A percentile compares a stretch with the other conserved stretches of the same genome.
phyloP scores from a whole-genome alignment of 2,888 invertebrate genomes.

The Scaptomyza tumidula region DNA sequence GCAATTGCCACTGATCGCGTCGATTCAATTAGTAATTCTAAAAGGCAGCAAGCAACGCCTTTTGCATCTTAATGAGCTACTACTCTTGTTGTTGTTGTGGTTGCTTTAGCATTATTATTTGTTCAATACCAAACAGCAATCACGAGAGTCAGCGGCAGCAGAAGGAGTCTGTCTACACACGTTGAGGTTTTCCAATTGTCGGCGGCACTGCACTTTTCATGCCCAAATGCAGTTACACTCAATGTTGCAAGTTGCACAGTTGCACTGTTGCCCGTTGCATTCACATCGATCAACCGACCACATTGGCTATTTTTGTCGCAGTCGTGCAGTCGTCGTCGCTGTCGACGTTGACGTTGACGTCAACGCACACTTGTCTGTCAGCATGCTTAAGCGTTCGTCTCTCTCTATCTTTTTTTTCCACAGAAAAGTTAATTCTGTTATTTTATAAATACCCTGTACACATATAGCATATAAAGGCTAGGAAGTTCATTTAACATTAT shows the following conservation, averaged over 20 bases:
- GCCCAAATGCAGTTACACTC: conserved; percentile 64
- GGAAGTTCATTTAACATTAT: no score
- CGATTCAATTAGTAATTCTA: conserved; percentile 84
- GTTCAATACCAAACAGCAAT: conserved; percentile 59
- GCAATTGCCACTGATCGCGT: conserved; percentile 82
- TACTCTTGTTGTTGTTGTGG: conserved; percentile 21
- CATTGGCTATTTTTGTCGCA: conserved; percentile 66
- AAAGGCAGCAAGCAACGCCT: conserved; percentile 82
- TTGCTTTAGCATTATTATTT: conserved; percentile 61
- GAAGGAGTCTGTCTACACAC: conserved; percentile 1
- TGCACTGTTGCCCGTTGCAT: conserved; percentile 6
- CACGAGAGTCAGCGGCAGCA: conserved; percentile 23
- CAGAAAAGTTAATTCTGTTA: conserved; percentile 67
- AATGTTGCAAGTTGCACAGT: conserved; percentile 23
- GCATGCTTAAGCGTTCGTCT: conserved; percentile 66
- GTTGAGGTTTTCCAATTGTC: conserved; percentile 70
- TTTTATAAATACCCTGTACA: conserved; percentile 51
- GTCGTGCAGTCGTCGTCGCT: no score
- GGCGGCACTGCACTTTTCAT: conserved; percentile 65
- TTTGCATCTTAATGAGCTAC: conserved; percentile 81
- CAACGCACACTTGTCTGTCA: conserved; percentile 65
- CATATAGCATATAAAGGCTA: background rate
- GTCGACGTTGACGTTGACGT: conserved; percentile 25
- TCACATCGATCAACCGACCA: conserved; percentile 28
- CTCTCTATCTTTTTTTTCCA: conserved; percentile 46